Evolutionary conservation across 2,113 vertebrate species (phyloP).

Genomic region (Ptilorrhoa leucosticta): DNA sequence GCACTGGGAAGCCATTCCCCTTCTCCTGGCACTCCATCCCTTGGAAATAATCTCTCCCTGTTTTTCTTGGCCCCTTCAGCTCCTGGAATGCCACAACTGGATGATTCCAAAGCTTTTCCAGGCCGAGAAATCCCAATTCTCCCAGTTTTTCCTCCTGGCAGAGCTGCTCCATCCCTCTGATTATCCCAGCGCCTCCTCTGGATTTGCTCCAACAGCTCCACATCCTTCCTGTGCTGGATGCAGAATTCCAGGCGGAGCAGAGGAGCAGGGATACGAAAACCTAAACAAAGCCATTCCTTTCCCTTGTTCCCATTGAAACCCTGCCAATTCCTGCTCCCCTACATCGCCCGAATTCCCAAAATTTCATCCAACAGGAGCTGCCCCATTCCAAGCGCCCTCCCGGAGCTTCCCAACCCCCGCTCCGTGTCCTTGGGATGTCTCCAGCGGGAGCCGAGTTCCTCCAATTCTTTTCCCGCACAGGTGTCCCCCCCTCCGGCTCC

Average conservation of each 20-base stretch:
- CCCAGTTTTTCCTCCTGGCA: neutral
- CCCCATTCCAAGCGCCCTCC: neutral
- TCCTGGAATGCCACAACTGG: neutral
- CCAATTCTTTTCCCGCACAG: slow-evolving; percentile 1
- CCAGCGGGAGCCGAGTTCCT: slow-evolving; percentile 36
- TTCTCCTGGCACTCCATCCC: neutral
- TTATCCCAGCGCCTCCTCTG: neutral
- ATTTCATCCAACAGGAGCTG: fast-evolving
- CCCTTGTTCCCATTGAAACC: neutral
- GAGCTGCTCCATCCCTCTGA: neutral
- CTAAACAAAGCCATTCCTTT: neutral
- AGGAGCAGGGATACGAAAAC: neutral
- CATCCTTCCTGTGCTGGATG: neutral
- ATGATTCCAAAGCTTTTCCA: neutral
- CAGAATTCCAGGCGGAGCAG: neutral
- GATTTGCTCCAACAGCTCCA: neutral
- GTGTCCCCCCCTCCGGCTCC: neutral
- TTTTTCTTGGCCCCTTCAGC: neutral
- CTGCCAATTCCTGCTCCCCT: neutral
- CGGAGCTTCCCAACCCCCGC: fast-evolving
- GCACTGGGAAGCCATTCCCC: neutral
- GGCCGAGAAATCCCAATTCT: neutral
- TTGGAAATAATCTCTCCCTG: neutral
- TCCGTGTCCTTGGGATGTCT: neutral
- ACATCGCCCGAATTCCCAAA: fast-evolving